Evolutionary conservation across 2,888 invertebrate species (phyloP).

Genomic region (Clepsis dumicolana): DNA sequence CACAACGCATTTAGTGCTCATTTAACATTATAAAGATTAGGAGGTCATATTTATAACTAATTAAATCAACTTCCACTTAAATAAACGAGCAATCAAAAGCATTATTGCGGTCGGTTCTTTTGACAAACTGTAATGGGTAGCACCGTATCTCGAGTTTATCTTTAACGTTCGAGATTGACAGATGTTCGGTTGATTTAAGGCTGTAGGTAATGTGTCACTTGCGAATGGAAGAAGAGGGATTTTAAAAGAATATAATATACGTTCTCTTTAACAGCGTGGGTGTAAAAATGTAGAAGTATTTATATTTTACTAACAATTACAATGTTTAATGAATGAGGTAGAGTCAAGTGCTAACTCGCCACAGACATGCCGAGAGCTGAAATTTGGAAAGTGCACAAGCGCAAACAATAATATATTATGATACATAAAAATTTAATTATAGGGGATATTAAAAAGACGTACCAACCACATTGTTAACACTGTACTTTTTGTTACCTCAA

Average conservation of each 20-base stretch:
- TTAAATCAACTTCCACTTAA: conserved; percentile 75
- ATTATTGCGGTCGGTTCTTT: conserved; percentile 66
- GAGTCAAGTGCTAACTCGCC: too few relatives aligned
- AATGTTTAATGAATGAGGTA: too few relatives aligned
- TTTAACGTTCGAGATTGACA: conserved; percentile 65
- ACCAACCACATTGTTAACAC: too few relatives aligned
- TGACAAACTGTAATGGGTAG: conserved; percentile 65
- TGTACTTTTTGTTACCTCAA: too few relatives aligned
- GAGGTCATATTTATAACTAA: conserved; percentile 76
- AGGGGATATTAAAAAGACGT: too few relatives aligned
- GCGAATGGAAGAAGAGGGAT: conserved; percentile 15
- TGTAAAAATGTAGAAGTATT: not conserved
- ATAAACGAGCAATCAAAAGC: conserved; percentile 64
- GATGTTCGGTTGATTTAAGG: conserved; percentile 60
- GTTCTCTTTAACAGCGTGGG: not conserved
- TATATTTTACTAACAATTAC: too few relatives aligned
- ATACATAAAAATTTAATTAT: too few relatives aligned
- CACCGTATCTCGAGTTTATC: conserved; percentile 60
- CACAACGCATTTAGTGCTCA: conserved; percentile 53
- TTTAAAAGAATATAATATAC: not conserved
- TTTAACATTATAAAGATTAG: conserved; percentile 76
- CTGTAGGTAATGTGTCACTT: conserved; percentile 53
- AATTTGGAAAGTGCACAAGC: too few relatives aligned
- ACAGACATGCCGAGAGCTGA: too few relatives aligned
- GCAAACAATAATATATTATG: too few relatives aligned